phyloP scores from a whole-genome alignment of 2,888 invertebrate species.

The Muscina levida region DNA sequence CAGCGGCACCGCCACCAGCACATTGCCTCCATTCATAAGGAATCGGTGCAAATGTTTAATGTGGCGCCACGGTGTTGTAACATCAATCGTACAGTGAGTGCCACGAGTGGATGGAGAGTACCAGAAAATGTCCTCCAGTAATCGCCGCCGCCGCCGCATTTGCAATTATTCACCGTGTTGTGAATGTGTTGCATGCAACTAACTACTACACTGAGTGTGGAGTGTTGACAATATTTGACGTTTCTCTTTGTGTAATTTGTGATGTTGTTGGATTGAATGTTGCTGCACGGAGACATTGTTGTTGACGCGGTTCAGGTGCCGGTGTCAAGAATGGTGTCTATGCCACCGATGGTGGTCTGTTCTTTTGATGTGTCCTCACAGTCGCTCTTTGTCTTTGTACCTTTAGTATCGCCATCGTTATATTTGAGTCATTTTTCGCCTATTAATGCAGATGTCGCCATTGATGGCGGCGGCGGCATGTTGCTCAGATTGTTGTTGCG shows the following conservation, averaged over 20 bases:
- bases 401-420: slow-evolving; percentile 46
- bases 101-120: slow-evolving; percentile 13
- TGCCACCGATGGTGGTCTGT: slow-evolving; percentile 59
- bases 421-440: slow-evolving; percentile 47
- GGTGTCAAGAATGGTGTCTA: slow-evolving; percentile 48
- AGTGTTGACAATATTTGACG: slow-evolving; percentile 65
- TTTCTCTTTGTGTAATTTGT: slow-evolving; percentile 18
- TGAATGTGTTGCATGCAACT: background rate
- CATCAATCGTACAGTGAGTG: slow-evolving; percentile 60
- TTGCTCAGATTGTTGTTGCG: slow-evolving; percentile 13
- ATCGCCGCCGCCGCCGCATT: slow-evolving; percentile 45
- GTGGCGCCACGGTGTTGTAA: slow-evolving; percentile 67
- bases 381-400: slow-evolving; percentile 40
- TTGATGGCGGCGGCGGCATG: slow-evolving; percentile 8
- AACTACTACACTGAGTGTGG: background rate
- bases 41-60: slow-evolving; percentile 65
- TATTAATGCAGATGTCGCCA: slow-evolving; percentile 60
- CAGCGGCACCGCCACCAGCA: background rate
- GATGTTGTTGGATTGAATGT: slow-evolving; percentile 9
- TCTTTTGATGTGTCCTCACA: slow-evolving; percentile 7
- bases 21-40: slow-evolving; percentile 33
- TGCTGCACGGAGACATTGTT: background rate
- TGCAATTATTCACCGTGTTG: slow-evolving; percentile 6
- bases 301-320: slow-evolving; percentile 51
- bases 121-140: slow-evolving; percentile 45